These are phyloP conservation scores for Tachystola acroxantha DNA, from an alignment of 2,888 invertebrate species.

Conservation along the genomic window DNA sequence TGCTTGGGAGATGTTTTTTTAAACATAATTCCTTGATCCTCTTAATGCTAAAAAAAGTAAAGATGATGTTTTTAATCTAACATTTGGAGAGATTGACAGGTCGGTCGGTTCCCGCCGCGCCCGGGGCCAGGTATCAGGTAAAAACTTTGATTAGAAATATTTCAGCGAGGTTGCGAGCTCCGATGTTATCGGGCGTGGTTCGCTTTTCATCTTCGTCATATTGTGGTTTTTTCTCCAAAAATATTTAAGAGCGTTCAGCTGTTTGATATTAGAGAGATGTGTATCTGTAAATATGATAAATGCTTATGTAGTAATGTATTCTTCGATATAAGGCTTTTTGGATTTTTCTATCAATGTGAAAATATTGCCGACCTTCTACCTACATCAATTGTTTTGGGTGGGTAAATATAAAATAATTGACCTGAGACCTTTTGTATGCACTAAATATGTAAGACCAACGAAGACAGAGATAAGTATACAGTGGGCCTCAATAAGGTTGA, in stretches of 20 bases:
- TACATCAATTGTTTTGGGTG: too few relatives aligned
- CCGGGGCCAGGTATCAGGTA: constrained; percentile 58
- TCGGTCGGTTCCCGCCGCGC: constrained; percentile 58
- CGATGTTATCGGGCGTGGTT: constrained; percentile 41
- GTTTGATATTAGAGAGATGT: constrained; percentile 4
- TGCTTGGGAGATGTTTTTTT: constrained; percentile 29
- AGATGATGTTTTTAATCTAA: constrained; percentile 75
- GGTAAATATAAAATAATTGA: too few relatives aligned
- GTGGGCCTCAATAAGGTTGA: too few relatives aligned
- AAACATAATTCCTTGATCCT: constrained; percentile 70
- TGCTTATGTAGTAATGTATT: too few relatives aligned
- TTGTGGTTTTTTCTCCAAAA: constrained; percentile 15
- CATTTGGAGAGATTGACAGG: constrained; percentile 75
- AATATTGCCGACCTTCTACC: too few relatives aligned
- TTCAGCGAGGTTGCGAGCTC: constrained; percentile 52
- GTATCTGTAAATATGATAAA: neutral
- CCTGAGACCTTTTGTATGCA: too few relatives aligned
- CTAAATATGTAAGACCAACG: too few relatives aligned
- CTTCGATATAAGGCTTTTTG: too few relatives aligned
- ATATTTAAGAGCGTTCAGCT: constrained; percentile 19
- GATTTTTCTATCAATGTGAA: too few relatives aligned
- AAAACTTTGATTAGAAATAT: constrained; percentile 75
- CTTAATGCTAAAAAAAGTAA: constrained; percentile 68
- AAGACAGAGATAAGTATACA: too few relatives aligned
- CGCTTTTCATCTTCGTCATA: constrained; percentile 26